Conservation (phyloP, 2,888 invertebrate genomes). For the Tenthredo mesomela region DNA sequence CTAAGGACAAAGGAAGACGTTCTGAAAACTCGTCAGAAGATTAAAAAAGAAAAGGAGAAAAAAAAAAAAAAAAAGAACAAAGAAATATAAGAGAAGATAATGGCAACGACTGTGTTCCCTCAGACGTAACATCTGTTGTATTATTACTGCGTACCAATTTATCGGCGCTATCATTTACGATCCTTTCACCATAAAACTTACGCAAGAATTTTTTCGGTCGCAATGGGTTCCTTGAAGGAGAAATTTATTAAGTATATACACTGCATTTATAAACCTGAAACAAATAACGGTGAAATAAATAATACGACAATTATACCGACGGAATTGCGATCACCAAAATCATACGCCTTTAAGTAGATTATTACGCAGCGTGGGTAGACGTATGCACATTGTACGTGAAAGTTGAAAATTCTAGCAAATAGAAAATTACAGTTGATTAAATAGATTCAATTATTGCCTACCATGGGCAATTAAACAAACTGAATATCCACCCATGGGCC, state of each 20-base stretch:
- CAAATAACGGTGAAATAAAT: conserved; percentile 5
- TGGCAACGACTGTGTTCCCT: conserved; percentile 23
- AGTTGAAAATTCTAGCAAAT: neutral
- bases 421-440: neutral
- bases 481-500: neutral
- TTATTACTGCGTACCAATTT: conserved; percentile 36
- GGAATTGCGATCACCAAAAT: conserved; percentile 4
- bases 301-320: neutral
- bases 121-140: conserved; percentile 42
- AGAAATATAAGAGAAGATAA: conserved; percentile 3
- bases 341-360: neutral
- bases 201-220: conserved; percentile 20
- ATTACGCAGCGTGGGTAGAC: neutral
- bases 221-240: neutral
- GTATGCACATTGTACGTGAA: neutral
- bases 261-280: neutral
- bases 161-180: conserved; percentile 31
- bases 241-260: conserved; percentile 1
- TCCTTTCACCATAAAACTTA: conserved; percentile 13
- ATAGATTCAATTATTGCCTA: neutral
- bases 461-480: neutral
- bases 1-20: conserved; percentile 34
- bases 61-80: neutral
- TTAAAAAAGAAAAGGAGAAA: neutral
- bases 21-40: conserved; percentile 36